phyloP scores from a whole-genome alignment of 2,888 invertebrate genomes.

The Nephrocerus scutellatus region DNA sequence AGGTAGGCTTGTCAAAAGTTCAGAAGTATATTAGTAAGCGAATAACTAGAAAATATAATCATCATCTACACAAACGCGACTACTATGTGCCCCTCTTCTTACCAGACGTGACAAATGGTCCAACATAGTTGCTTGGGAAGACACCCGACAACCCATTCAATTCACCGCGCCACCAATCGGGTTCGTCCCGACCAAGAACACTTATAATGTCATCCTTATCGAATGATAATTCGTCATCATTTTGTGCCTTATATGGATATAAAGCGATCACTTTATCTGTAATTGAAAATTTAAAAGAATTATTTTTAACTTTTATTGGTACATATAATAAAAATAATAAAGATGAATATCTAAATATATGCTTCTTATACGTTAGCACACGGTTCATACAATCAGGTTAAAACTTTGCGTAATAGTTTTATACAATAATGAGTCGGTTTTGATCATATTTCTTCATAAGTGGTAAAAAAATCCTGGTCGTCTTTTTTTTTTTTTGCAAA shows the following conservation, averaged over 20 bases:
- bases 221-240: conserved; percentile 90
- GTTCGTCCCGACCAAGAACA: conserved; percentile 83
- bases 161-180: conserved; percentile 98
- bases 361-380: no score
- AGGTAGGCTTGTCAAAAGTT: no score
- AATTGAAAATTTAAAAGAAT: conserved; percentile 24
- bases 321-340: no score
- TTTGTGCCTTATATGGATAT: conserved; percentile 89
- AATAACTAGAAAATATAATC: conserved; percentile 9
- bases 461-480: no score
- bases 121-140: conserved; percentile 94
- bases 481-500: no score
- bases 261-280: conserved; percentile 83
- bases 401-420: no score
- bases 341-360: no score
- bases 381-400: no score
- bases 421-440: no score
- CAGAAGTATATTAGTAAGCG: no score
- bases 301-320: no score
- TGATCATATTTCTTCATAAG: no score
- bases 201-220: conserved; percentile 86
- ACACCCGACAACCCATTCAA: conserved; percentile 81
- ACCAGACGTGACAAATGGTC: conserved; percentile 54
- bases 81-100: conserved; percentile 41
- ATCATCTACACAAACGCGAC: conserved; percentile 8